These are phyloP conservation scores for Pocota personata DNA, from an alignment of 2,888 invertebrate species.

Conservation along the genomic window DNA sequence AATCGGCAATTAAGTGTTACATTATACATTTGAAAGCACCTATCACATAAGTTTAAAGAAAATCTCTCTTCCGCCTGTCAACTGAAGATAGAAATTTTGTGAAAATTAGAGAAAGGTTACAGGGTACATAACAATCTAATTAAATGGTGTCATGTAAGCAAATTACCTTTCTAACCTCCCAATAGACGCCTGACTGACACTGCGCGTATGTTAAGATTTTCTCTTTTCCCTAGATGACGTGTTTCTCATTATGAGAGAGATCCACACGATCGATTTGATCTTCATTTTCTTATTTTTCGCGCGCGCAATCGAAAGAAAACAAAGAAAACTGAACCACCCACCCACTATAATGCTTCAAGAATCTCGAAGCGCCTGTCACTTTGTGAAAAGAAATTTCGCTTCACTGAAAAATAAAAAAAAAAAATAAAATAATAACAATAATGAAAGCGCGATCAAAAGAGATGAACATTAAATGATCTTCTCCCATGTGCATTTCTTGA, in stretches of 20 bases:
- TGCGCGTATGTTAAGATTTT: slow-evolving; percentile 1
- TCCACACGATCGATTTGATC: slow-evolving; percentile 5
- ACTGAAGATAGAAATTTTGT: not conserved
- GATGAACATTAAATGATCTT: slow-evolving; percentile 42
- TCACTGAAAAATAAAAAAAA: slow-evolving; percentile 2
- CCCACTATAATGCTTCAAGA: slow-evolving; percentile 9
- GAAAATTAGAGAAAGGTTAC: not conserved
- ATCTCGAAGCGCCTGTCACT: not conserved
- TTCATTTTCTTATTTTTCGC: slow-evolving; percentile 1
- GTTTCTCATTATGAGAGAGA: slow-evolving; percentile 1
- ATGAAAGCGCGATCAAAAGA: slow-evolving; percentile 59
- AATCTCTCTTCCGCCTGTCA: not conserved
- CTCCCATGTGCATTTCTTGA: slow-evolving; percentile 18
- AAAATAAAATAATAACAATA: no score
- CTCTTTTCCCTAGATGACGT: slow-evolving; percentile 40
- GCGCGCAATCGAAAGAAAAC: slow-evolving; percentile 13
- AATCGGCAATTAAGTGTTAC: no score
- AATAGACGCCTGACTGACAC: not conserved
- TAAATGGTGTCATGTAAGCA: slow-evolving; percentile 9
- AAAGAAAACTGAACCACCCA: slow-evolving; percentile 29
- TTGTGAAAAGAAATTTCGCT: slow-evolving; percentile 25
- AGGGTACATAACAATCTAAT: slow-evolving; percentile 8
- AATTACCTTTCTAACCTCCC: slow-evolving; percentile 34
- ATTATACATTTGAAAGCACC: not conserved
- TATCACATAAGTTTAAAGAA: not conserved